Percentiles rank a stretch among this genome's conserved stretches.
phyloP scores from a whole-genome alignment of 2,888 invertebrate species.

The Leptopilina myrica region DNA sequence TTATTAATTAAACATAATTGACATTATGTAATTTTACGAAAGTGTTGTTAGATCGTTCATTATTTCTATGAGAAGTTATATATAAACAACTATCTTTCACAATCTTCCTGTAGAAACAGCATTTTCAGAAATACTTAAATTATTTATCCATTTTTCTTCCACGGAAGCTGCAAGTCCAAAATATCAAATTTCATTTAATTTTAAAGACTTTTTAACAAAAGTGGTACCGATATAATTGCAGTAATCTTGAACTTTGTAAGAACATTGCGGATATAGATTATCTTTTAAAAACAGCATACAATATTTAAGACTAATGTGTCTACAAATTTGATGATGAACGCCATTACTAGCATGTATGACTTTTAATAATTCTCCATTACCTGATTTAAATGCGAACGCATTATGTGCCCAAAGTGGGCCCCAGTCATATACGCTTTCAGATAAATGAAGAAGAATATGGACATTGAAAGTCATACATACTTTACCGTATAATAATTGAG shows the following conservation, averaged over 20 bases:
- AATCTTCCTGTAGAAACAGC: background rate
- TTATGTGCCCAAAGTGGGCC: no score
- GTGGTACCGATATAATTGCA: constrained; percentile 1
- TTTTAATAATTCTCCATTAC: no score
- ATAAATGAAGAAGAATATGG: constrained; percentile 46
- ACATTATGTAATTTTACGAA: constrained; percentile 33
- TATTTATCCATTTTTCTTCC: background rate
- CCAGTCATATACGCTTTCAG: background rate
- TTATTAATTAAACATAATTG: constrained; percentile 22
- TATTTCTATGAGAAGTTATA: constrained; percentile 9
- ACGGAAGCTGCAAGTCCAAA: constrained; percentile 18
- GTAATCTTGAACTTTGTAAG: constrained; percentile 2
- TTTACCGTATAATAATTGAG: constrained; percentile 30
- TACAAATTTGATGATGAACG: constrained; percentile 6
- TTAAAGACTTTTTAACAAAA: background rate
- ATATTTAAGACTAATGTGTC: constrained; percentile 37
- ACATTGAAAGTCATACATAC: constrained; percentile 39
- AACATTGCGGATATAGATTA: constrained; percentile 20
- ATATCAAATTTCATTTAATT: constrained; percentile 25
- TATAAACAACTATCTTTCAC: constrained; percentile 25
- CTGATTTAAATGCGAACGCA: no score
- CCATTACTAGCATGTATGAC: no score
- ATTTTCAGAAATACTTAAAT: background rate
- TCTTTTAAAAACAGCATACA: background rate
- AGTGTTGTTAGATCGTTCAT: constrained; percentile 39